These are phyloP conservation scores for Scartelaos histophorus DNA, from an alignment of 2,113 vertebrate genomes.

Conservation along the genomic window DNA sequence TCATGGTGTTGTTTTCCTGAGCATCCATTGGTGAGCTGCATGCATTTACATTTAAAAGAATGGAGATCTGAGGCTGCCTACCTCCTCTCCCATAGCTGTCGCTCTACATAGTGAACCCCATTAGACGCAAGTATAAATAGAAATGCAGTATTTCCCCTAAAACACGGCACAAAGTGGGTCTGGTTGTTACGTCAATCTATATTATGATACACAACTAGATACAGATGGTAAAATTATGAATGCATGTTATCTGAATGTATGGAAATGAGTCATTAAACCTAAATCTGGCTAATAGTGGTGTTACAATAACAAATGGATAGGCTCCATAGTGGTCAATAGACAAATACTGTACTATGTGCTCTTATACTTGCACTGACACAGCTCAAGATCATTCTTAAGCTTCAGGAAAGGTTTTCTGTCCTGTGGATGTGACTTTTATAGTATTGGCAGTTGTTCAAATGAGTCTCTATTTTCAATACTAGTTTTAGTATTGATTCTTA, in stretches of 20 bases:
- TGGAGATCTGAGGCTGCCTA: constrained; percentile 36
- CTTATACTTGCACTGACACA: too few species aligned
- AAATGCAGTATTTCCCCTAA: constrained; percentile 44
- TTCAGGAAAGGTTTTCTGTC: too few species aligned
- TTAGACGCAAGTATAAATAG: constrained; percentile 57
- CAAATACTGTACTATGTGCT: too few species aligned
- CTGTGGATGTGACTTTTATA: too few species aligned
- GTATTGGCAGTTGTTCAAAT: too few species aligned
- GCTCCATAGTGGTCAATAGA: too few species aligned
- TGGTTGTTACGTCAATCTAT: constrained; percentile 11
- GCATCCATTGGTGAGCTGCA: constrained; percentile 12
- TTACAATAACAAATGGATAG: too few species aligned
- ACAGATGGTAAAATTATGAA: neutral
- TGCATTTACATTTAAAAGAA: constrained; percentile 24
- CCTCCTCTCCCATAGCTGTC: constrained; percentile 49
- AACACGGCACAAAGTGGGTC: constrained; percentile 61
- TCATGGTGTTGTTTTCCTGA: constrained; percentile 2
- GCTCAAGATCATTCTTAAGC: too few species aligned
- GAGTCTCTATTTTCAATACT: too few species aligned
- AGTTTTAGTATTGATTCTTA: too few species aligned
- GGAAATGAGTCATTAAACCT: neutral
- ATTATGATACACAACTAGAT: neutral
- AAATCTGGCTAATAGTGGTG: too few species aligned
- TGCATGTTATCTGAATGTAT: neutral
- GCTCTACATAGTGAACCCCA: constrained; percentile 46